phyloP scores from a whole-genome alignment of 2,113 vertebrate genomes.

The Noctilio leporinus region DNA sequence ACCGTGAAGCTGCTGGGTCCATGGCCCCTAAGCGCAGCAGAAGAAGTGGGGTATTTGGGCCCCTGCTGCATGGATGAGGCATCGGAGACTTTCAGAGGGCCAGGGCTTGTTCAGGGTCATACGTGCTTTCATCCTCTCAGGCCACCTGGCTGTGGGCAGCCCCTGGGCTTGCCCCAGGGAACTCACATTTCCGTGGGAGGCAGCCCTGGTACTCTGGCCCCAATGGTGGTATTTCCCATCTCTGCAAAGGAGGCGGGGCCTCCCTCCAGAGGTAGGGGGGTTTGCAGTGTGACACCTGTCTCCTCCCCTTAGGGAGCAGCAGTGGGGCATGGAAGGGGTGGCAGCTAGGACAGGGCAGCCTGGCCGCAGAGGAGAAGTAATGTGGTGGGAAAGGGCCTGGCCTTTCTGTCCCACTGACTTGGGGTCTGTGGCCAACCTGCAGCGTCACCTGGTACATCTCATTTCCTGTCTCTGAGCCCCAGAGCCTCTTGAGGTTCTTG shows the following conservation, averaged over 20 bases:
- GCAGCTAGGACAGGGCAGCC: background rate
- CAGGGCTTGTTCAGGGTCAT: background rate
- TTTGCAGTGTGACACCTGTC: rapidly evolving
- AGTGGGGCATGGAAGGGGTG: background rate
- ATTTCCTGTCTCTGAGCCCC: background rate
- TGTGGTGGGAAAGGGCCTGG: background rate
- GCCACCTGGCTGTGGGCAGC: background rate
- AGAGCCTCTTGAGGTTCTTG: background rate
- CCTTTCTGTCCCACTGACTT: background rate
- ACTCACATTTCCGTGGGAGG: background rate
- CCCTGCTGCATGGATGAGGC: rapidly evolving
- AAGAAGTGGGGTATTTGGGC: rapidly evolving
- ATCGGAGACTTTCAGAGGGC: background rate
- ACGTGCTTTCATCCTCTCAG: background rate
- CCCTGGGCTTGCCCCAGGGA: background rate
- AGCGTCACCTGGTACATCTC: background rate
- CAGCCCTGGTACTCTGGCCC: rapidly evolving
- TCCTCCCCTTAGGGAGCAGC: background rate
- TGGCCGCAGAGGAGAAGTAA: background rate
- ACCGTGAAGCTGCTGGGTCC: background rate
- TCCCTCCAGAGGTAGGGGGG: background rate
- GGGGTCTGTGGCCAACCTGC: background rate
- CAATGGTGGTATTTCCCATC: rapidly evolving
- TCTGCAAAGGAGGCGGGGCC: background rate
- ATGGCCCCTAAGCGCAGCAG: rapidly evolving